Evolutionary conservation across 2,113 vertebrate genomes (phyloP), one percentile per base, ranked within the genome.

Genomic region (Tachysurus vachellii): DNA sequence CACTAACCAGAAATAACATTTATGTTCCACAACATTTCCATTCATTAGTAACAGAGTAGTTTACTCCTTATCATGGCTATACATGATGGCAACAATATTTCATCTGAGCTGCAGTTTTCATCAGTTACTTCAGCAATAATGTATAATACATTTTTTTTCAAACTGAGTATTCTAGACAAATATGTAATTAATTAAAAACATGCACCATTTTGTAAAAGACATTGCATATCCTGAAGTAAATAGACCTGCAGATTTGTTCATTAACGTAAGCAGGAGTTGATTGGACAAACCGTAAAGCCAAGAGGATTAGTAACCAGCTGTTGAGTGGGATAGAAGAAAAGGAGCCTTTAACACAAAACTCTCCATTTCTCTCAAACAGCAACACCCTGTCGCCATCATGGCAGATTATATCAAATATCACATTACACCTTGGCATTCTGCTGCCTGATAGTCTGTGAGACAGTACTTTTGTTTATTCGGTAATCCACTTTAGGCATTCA

Each of bases 221-320:
- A 36, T 9, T 57, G 53, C 76, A 79, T 6, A 79, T 7, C n/a
- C 53, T 70, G 76, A 71, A 85, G 66, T 42, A 87, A 84, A 86
- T 86, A 91, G 87, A 91, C 89, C 86, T 87, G 71, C 86, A 80
- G 71, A 91, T 85, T 87, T 91, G 90, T 90, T 90, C 90, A 90
- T 81, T 57, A 79, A 92, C 36, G 90, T 88, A 86, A 88, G 68
- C 4, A 62, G 71, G 61, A 91, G 87, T 84, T 92, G 93, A 93
- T 93, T 94, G 93, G 86, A 92, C 89, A 90, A 88, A 84, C 90
- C 92, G 61, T 91, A 92, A 91, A 93, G 93, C 91, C 92, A 93
- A 95, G 92, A 92, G 94, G 94, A 95, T 95, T 95, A 95, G 84
- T 89, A 94, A 91, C 92, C 93, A 95, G 93, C 93, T 93, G 94